A percentile compares a stretch with the other conserved stretches of the same genome.
These are phyloP conservation scores for Chrysogorgia sp. DNA, from an alignment of 92 coral and sea anemone genomes.

Conservation along the genomic window DNA sequence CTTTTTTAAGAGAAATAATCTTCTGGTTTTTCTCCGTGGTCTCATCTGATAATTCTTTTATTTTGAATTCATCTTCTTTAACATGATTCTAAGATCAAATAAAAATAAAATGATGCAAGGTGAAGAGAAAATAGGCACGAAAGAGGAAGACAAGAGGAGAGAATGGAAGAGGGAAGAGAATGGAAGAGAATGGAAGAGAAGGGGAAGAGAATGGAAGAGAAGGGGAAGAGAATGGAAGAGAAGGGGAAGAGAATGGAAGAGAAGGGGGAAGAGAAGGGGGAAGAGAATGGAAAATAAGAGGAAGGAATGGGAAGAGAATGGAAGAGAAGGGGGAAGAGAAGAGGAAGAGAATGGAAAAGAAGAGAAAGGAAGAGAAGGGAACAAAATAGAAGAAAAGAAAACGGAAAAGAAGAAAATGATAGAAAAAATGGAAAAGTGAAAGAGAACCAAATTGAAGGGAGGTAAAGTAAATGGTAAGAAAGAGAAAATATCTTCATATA, in stretches of 20 bases:
- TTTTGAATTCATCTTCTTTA: conserved; percentile 69
- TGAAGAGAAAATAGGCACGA: background rate
- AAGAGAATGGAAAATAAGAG: background rate
- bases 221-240: background rate
- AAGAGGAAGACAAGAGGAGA: background rate
- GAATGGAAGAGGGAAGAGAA: background rate
- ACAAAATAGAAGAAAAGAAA: background rate
- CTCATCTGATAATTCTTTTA: conserved; percentile 57
- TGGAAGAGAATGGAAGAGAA: background rate
- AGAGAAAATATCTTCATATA: background rate
- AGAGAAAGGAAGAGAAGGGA: background rate
- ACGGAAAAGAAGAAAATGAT: background rate
- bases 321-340: background rate
- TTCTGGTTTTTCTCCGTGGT: conserved; percentile 58
- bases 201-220: background rate
- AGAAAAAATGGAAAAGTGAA: background rate
- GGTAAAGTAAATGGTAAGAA: background rate
- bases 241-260: background rate
- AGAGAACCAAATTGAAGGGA: background rate
- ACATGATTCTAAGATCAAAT: conserved; percentile 58
- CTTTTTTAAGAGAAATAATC: conserved; percentile 69
- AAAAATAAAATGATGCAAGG: background rate
- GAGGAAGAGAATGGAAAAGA: background rate
- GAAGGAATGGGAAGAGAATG: background rate
- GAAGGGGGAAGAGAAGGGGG: background rate